Conservation (phyloP, 2,888 invertebrate genomes). For the Rugalucina vietnamica region DNA sequence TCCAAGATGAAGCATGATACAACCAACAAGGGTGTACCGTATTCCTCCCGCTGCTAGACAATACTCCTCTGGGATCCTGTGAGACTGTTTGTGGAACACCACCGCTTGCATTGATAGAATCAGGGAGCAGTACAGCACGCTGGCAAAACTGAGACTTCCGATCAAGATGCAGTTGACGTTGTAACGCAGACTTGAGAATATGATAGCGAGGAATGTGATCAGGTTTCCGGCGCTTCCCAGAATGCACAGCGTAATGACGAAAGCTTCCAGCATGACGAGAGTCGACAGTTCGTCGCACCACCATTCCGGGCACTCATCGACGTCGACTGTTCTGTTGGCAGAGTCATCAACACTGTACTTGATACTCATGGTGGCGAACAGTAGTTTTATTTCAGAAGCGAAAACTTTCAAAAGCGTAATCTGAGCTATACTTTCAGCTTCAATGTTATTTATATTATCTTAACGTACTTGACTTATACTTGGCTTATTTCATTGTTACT, state of each 20-base stretch:
- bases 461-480: no score
- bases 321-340: neutral
- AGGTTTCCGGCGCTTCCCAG: slow-evolving; percentile 74
- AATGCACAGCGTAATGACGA: slow-evolving; percentile 68
- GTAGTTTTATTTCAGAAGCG: no score
- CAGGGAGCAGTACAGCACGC: slow-evolving; percentile 72
- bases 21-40: slow-evolving; percentile 72
- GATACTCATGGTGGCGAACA: no score
- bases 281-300: slow-evolving; percentile 64
- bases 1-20: slow-evolving; percentile 72
- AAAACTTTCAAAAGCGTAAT: no score
- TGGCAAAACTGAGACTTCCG: slow-evolving; percentile 75
- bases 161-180: slow-evolving; percentile 78
- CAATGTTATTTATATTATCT: no score
- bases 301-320: slow-evolving; percentile 51
- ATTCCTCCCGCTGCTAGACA: slow-evolving; percentile 72
- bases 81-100: slow-evolving; percentile 67
- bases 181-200: slow-evolving; percentile 73
- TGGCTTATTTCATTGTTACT: no score
- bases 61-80: slow-evolving; percentile 61
- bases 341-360: slow-evolving; percentile 1
- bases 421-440: no score
- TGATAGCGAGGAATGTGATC: slow-evolving; percentile 76
- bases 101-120: slow-evolving; percentile 76
- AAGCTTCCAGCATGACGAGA: slow-evolving; percentile 64